Percentiles rank a stretch among this genome's conserved stretches.
Evolutionary conservation across 1,140 invertebrate genomes (phyloP).

Genomic region (Sycobia sp.): DNA sequence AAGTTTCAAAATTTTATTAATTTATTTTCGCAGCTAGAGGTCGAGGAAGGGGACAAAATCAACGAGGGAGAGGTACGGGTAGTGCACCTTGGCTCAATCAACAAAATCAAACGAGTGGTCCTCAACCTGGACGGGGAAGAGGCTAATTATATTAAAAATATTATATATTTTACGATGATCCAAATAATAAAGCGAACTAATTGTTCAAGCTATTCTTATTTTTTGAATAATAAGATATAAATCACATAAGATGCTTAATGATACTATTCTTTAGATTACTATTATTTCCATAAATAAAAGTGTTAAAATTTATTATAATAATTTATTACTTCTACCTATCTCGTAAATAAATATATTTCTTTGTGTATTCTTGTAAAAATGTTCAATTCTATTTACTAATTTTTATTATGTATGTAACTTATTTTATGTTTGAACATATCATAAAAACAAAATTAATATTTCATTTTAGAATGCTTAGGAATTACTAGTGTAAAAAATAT

Average conservation of each 20-base stretch:
- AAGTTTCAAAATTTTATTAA: conserved; percentile 22
- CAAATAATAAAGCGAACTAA: conserved; percentile 9
- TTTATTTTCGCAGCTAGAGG: conserved; percentile 54
- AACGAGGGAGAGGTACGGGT: conserved; percentile 59
- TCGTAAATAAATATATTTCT: no score
- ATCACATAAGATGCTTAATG: not conserved
- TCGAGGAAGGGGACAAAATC: conserved; percentile 58
- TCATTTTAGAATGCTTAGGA: no score
- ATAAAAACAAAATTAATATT: no score
- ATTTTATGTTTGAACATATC: no score
- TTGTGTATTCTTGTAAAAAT: no score
- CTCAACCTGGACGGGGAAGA: conserved; percentile 53
- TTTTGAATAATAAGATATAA: conserved; percentile 19
- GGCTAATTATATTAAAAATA: conserved; percentile 46
- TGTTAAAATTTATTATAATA: not conserved
- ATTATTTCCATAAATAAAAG: conserved; percentile 19
- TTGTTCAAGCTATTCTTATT: conserved; percentile 17
- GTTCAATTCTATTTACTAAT: no score
- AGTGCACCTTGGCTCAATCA: conserved; percentile 60
- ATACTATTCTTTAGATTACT: conserved; percentile 13
- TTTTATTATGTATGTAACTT: no score
- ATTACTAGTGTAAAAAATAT: no score
- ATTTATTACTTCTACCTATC: not conserved
- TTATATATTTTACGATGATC: conserved; percentile 1
- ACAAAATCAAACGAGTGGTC: conserved; percentile 54